phyloP scores from a whole-genome alignment of 2,113 vertebrate genomes.

The Gymnocephalus cernua region DNA sequence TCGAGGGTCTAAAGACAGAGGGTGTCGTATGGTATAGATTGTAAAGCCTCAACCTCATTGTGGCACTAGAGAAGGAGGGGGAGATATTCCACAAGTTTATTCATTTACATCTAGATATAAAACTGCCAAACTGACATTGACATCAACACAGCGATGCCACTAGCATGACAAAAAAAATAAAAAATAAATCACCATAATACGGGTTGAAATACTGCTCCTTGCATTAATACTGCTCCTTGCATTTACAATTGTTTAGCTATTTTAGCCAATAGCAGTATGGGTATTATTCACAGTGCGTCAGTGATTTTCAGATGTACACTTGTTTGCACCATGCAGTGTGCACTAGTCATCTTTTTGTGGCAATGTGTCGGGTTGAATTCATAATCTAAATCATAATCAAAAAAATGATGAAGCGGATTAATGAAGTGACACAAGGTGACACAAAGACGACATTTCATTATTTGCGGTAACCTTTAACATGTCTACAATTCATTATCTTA shows the following conservation, averaged over 20 bases:
- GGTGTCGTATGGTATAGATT: too few relatives aligned
- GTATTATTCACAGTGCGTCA: background rate
- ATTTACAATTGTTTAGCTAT: background rate
- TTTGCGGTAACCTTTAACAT: background rate
- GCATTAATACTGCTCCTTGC: too few relatives aligned
- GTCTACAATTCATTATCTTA: background rate
- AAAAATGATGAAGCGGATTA: background rate
- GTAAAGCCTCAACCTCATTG: background rate
- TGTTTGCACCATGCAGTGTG: background rate
- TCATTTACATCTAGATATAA: background rate
- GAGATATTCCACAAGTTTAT: background rate
- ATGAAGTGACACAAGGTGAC: background rate
- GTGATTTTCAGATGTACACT: background rate
- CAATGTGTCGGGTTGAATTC: background rate
- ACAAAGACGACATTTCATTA: background rate
- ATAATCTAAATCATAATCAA: background rate
- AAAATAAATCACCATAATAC: background rate
- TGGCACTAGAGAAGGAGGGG: background rate
- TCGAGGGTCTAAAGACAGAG: background rate
- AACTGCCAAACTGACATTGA: background rate
- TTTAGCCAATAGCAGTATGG: background rate
- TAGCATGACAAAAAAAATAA: too few relatives aligned
- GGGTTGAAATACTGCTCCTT: background rate
- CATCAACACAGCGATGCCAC: background rate
- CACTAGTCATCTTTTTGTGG: background rate